Evolutionary conservation across 1,140 invertebrate species (phyloP).

Genomic region (Trichomalopsis sarcophagae): DNA sequence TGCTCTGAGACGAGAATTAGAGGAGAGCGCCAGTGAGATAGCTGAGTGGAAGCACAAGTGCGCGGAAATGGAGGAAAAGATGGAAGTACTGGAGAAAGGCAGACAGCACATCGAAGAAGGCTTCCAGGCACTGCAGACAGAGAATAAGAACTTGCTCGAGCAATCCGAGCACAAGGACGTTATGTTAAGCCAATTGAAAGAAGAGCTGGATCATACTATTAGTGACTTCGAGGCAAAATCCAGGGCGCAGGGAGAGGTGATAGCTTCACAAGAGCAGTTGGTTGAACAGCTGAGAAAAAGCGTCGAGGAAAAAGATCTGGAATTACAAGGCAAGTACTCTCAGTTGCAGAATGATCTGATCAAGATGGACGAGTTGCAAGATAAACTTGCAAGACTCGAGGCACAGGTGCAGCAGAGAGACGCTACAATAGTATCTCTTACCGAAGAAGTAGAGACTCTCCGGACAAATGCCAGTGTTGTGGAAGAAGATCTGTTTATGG

Average conservation of each 20-base stretch:
- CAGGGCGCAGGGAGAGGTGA: slow-evolving; percentile 36
- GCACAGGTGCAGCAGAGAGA: slow-evolving; percentile 55
- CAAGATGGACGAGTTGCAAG: slow-evolving; percentile 61
- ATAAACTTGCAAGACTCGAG: slow-evolving; percentile 58
- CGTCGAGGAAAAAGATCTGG: slow-evolving; percentile 73
- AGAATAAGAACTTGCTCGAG: slow-evolving; percentile 53
- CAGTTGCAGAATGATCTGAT: slow-evolving; percentile 61
- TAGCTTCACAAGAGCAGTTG: slow-evolving; percentile 57
- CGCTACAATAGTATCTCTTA: slow-evolving; percentile 51
- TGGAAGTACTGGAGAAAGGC: slow-evolving; percentile 57
- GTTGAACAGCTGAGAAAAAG: slow-evolving; percentile 54
- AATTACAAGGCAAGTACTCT: slow-evolving; percentile 72
- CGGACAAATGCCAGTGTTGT: slow-evolving; percentile 48
- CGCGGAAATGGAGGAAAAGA: slow-evolving; percentile 63
- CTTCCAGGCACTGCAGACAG: slow-evolving; percentile 54
- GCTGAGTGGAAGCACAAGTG: slow-evolving; percentile 71
- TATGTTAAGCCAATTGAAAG: slow-evolving; percentile 60
- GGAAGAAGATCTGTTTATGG: slow-evolving; percentile 58
- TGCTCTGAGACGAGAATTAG: slow-evolving; percentile 62
- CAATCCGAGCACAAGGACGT: slow-evolving; percentile 58
- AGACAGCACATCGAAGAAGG: slow-evolving; percentile 61
- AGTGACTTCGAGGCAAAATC: slow-evolving; percentile 57
- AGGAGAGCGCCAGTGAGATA: slow-evolving; percentile 59
- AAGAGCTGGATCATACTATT: slow-evolving; percentile 66
- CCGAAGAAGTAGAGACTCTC: slow-evolving; percentile 58